Percentiles rank a stretch among this genome's conserved stretches.
Conservation (phyloP, 2,113 vertebrate genomes). For the Pyxicephalus adspersus region DNA sequence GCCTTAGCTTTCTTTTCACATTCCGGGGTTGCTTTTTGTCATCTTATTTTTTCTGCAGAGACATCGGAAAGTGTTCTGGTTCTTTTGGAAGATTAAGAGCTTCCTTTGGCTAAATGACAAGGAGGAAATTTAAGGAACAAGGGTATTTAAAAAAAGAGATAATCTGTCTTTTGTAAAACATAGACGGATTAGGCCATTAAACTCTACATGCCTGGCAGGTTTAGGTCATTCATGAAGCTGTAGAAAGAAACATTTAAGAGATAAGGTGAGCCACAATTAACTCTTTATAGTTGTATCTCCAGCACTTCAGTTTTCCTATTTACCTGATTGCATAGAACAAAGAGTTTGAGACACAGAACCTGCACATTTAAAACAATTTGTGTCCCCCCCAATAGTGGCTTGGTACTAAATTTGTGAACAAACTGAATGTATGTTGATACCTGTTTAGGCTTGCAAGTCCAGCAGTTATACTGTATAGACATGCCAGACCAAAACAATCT, state of each 20-base stretch:
- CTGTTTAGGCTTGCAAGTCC: no score
- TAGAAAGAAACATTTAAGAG: constrained; percentile 55
- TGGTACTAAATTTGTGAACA: no score
- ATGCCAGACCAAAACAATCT: no score
- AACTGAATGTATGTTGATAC: no score
- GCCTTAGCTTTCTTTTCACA: constrained; percentile 48
- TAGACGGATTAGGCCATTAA: constrained; percentile 64
- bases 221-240: constrained; percentile 56
- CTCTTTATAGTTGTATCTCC: neutral
- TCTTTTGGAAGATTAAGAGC: constrained; percentile 74
- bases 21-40: constrained; percentile 41
- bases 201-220: constrained; percentile 59
- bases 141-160: constrained; percentile 72
- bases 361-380: no score
- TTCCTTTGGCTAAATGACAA: constrained; percentile 72
- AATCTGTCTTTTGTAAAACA: constrained; percentile 72
- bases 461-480: no score
- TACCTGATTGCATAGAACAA: no score
- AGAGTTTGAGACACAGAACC: no score
- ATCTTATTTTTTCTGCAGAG: constrained; percentile 58
- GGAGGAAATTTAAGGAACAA: constrained; percentile 72
- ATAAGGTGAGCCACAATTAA: constrained; percentile 56
- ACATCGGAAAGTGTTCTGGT: constrained; percentile 65
- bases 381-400: no score
- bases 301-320: no score